Evolutionary conservation across 2,797 vertebrate genomes (phyloP), one percentile per base, ranked within the genome.

Genomic region (Ctenopoma kingsleyae): DNA sequence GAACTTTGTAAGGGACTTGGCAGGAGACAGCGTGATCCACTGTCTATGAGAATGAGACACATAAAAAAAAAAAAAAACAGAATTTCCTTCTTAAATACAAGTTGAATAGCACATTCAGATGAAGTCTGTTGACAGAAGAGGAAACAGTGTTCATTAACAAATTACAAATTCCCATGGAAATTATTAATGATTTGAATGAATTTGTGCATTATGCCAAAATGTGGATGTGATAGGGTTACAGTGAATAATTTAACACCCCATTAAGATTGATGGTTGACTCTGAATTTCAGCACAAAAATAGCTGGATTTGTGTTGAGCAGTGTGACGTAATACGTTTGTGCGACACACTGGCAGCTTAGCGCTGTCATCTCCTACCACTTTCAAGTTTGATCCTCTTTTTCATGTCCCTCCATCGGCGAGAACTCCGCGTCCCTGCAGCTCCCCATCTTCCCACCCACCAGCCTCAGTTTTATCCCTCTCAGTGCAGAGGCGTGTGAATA

Each of bases 401-500:
- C 72, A 44, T 25, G 65, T 74, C 35, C 32, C 68, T 54, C 49
- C 48, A 12, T 78, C 41, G 4, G 40, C 19, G 0, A 35, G 30
- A 58, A 30, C 44, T 55, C 19, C 19, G 19, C 22, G 19, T 76
- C 43, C 64, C 61, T 8, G 12, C 63, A 50, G 43, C 53, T 47
- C 51, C 32, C 30, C 17, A 36, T 6, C 41, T 35, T 10, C 40
- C 53, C 56, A 22, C 73, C 46, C 70, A 47, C 61, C 44, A 3
- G 15, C 66, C 55, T 74, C n/a, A 8, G 17, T 19, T 46, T 74
- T 54, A 70, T 82, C 72, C 46, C 52, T 53, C 50, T 67, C n/a
- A 11, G 15, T 2, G 49, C 71, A 66, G 74, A 83, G 81, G 82
- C 61, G 67, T 67, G 47, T 40, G 82, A 88, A 86, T 84, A 76